Evolutionary conservation across 2,113 vertebrate genomes (phyloP), one percentile per base, ranked within the genome.

Genomic region (Abramis brama): DNA sequence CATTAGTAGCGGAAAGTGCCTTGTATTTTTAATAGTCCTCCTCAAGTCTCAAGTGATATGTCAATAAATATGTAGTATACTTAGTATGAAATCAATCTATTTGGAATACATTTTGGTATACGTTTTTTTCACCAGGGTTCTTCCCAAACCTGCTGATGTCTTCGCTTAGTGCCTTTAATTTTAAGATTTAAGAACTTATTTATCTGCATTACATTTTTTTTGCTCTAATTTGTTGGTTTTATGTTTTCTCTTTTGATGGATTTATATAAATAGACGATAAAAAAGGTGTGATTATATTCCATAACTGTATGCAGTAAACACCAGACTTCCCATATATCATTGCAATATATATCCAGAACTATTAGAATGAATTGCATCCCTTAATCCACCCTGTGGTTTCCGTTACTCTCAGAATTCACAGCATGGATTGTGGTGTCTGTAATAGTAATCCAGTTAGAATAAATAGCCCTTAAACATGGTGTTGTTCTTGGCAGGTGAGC

Each of bases 401-500:
- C 64, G 57, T 88, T 86, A 83, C 87, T 64, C 60, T 55, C 36
- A 82, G 81, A 86, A 89, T 88, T 90, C 79, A 79, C 80, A 25
- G 47, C 66, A 87, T 85, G 33, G 84, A 84, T 71, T 85, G 76
- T 77, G 88, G 86, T 90, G 87, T 89, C 88, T 91, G 88, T 90
- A 86, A 92, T 88, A 43, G 85, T 89, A 91, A 94, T 91, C 89
- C 90, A 85, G 86, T 88, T 88, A 91, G 91, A 91, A 91, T 90
- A 86, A 91, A 92, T 81, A 89, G 87, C 88, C 89, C 89, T 90
- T 88, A 90, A 94, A 91, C 90, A 89, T 85, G 79, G 88, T 93
- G 94, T 92, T 94, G 92, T 90, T 93, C 87, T 94, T 94, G 94
- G 94, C 93, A 89, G 87, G 83, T 87, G 88, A 87, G 74, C 64